Evolutionary conservation across 2,888 invertebrate species (phyloP), one percentile per base, ranked within the genome.

Genomic region (Thecocarcelia acutangulata): DNA sequence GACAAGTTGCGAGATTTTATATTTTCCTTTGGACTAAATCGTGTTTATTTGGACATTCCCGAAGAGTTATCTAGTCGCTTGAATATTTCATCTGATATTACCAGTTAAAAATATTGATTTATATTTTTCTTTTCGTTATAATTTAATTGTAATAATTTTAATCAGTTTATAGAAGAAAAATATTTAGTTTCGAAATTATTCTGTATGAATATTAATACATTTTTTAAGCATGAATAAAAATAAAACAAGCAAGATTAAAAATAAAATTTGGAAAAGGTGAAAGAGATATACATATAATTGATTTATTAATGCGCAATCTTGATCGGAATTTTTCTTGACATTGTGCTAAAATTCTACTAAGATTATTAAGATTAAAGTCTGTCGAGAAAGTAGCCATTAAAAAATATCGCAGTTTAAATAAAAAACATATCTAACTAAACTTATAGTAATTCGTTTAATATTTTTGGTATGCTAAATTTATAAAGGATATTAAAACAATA

Each of bases 11-110:
- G 94, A 3, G 90, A 92, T 11, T 91, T 97, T 46, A 94, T 97
- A 83, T 92, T 92, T 46, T 91, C 92, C 0, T 92, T 95, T 21
- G 96, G 96, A 0, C 87, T 93, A 4, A 92, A 94, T 83, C 93
- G 93, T 83, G 93, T 95, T 2, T 97, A 94, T 89, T 90, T 97
- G 82, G 97, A 97, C 89, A 93, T 97, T 2, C 96, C 97, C 0
- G 91, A 92, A 2, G 92, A 93, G 15, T 87, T 95, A 3, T 91
- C 91, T 3, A 90, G 90, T 4, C 88, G 92, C 81, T 89, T 94
- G 21, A 90, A 87, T 63, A 82, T 90, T 68, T 84, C 83, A 2
- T 84, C n/a, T 56, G 12, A 13, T n/a, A 58, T 13, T 1, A 37
- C 48, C 4, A 54, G 37, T 9, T 83, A 52, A 19, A 63, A 84